These are phyloP conservation scores for Cercopithecus mona DNA, from an alignment of 2,113 vertebrate species.

Conservation along the genomic window DNA sequence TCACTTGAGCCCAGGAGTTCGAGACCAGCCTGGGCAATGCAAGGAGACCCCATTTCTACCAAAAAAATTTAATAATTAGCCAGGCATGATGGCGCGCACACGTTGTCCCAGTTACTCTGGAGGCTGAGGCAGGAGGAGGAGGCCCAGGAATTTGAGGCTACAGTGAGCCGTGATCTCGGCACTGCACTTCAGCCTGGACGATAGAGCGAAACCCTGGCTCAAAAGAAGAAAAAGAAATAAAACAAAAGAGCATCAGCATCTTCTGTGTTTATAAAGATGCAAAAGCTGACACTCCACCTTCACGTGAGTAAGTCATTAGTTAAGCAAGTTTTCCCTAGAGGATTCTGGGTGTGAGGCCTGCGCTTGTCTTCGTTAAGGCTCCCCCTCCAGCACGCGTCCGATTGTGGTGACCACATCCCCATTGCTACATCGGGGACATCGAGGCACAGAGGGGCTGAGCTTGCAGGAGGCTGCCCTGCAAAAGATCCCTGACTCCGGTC, in stretches of 20 bases:
- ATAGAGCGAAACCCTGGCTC: not conserved
- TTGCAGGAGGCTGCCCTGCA: not conserved
- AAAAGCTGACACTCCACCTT: no score
- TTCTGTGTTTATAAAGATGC: not conserved
- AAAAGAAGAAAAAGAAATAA: not conserved
- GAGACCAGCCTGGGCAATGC: no score
- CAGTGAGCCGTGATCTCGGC: no score
- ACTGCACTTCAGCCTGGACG: not conserved
- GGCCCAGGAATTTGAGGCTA: not conserved
- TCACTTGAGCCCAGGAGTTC: no score
- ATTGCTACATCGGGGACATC: accelerated
- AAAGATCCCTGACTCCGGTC: not conserved
- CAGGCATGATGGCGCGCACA: no score
- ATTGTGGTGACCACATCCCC: not conserved
- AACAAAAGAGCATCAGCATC: not conserved
- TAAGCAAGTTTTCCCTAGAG: not conserved
- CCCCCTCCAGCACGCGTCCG: not conserved
- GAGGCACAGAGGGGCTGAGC: accelerated
- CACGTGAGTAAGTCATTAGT: not conserved
- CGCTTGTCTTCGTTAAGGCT: not conserved
- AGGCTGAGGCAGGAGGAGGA: not conserved
- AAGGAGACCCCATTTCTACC: no score
- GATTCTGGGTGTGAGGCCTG: not conserved
- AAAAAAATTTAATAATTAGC: no score
- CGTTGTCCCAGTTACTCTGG: not conserved